A percentile compares a stretch with the other conserved stretches of the same genome.
These are phyloP conservation scores for Stichodactyla helianthus DNA, from an alignment of 64 coral and sea anemone genomes.

Conservation along the genomic window DNA sequence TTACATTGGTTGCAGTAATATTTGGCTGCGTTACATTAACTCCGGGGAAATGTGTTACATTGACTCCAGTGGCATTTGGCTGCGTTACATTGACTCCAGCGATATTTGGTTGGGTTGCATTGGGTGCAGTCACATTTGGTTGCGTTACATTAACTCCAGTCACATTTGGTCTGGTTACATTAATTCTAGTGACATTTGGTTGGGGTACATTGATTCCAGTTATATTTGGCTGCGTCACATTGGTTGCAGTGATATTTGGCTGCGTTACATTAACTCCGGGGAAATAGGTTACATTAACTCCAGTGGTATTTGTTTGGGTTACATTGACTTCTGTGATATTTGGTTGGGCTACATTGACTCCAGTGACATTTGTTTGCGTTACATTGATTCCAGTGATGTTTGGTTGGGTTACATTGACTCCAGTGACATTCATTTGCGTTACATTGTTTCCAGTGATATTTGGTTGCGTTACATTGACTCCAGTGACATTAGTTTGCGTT, in stretches of 20 bases:
- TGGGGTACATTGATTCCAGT: background rate
- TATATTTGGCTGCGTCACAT: background rate
- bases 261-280: background rate
- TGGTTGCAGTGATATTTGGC: constrained; percentile 8
- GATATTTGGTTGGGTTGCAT: background rate
- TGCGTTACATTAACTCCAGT: background rate
- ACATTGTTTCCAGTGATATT: background rate
- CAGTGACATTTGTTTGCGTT: background rate
- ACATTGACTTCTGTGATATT: background rate
- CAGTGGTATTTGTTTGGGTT: background rate
- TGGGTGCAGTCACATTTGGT: background rate
- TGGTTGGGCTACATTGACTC: too few relatives aligned
- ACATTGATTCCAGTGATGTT: background rate
- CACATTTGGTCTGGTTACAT: background rate
- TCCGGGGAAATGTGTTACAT: background rate
- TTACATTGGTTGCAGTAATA: background rate
- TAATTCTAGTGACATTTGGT: background rate
- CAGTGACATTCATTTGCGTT: constrained; percentile 1
- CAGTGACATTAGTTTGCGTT: background rate
- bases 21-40: background rate
- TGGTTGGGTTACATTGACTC: background rate
- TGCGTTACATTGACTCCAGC: background rate
- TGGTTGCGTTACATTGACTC: too few relatives aligned
- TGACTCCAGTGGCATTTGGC: background rate
- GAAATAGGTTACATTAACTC: background rate